phyloP scores from a whole-genome alignment of 2,113 vertebrate species.

The Sciurus niger region DNA sequence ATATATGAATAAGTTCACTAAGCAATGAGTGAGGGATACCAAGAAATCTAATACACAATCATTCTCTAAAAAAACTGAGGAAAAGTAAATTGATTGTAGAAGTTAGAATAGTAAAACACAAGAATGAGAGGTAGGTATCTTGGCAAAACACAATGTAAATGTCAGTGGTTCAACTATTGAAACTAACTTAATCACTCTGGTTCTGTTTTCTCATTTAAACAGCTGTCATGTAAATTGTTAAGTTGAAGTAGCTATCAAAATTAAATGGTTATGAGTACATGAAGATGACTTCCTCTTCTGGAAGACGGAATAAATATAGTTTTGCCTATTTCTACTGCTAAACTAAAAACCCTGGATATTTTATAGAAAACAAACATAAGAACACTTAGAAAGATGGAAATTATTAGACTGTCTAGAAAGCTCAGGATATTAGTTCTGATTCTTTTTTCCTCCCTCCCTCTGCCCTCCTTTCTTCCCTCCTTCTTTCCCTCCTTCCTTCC shows the following conservation, averaged over 20 bases:
- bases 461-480: no score
- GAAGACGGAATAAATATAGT: neutral
- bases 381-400: neutral
- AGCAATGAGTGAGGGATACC: neutral
- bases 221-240: neutral
- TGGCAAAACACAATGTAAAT: conserved; percentile 3
- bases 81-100: neutral
- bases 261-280: neutral
- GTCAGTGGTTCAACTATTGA: neutral
- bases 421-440: neutral
- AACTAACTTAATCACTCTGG: neutral
- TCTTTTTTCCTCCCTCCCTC: neutral
- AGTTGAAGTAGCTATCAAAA: neutral
- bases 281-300: conserved; percentile 12
- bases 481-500: no score
- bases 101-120: neutral
- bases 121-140: neutral
- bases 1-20: neutral
- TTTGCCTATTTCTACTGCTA: neutral
- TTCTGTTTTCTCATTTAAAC: neutral
- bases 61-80: conserved; percentile 23
- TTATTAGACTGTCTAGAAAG: neutral
- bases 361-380: neutral
- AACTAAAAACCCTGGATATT: neutral
- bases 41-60: neutral